phyloP scores from a whole-genome alignment of 2,113 vertebrate species.

The Machaerirhynchus nigripectus region DNA sequence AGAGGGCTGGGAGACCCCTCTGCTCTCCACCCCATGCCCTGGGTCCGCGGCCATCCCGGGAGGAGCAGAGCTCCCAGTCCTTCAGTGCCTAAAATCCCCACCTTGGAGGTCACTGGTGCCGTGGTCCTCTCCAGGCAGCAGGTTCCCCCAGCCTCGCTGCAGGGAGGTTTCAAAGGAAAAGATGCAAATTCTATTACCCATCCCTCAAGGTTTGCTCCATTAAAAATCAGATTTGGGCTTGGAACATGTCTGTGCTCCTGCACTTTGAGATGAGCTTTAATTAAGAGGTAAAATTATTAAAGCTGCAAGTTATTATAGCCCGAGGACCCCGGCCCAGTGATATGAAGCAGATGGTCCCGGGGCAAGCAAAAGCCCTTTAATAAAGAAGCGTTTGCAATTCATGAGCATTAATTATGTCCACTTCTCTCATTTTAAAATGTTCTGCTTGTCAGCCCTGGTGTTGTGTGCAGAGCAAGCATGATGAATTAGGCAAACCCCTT shows the following conservation, averaged over 20 bases:
- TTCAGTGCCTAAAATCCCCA: not conserved
- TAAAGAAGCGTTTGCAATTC: constrained; percentile 93
- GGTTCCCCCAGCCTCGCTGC: not conserved
- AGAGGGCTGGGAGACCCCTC: rapidly evolving
- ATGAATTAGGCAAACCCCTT: constrained; percentile 92
- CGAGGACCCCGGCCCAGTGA: constrained; percentile 74
- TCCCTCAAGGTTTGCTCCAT: not conserved
- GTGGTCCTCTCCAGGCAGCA: rapidly evolving
- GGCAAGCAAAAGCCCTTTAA: constrained; percentile 72
- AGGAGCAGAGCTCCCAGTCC: not conserved
- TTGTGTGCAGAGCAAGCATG: constrained; percentile 78
- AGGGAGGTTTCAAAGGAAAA: not conserved
- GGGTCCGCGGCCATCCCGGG: rapidly evolving
- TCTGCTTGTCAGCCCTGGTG: constrained; percentile 78
- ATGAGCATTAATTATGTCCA: constrained; percentile 90
- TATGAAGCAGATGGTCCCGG: constrained; percentile 90
- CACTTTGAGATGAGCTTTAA: constrained; percentile 69
- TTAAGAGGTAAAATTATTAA: constrained; percentile 87
- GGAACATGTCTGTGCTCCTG: constrained; percentile 13
- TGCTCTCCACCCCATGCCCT: rapidly evolving
- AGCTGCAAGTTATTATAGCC: constrained; percentile 86
- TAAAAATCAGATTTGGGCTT: constrained; percentile 41
- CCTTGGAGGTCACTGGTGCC: rapidly evolving
- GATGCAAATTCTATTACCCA: constrained; percentile 24
- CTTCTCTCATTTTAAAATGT: constrained; percentile 77